Conservation (phyloP, 2,888 invertebrate species). For the Dione juno region DNA sequence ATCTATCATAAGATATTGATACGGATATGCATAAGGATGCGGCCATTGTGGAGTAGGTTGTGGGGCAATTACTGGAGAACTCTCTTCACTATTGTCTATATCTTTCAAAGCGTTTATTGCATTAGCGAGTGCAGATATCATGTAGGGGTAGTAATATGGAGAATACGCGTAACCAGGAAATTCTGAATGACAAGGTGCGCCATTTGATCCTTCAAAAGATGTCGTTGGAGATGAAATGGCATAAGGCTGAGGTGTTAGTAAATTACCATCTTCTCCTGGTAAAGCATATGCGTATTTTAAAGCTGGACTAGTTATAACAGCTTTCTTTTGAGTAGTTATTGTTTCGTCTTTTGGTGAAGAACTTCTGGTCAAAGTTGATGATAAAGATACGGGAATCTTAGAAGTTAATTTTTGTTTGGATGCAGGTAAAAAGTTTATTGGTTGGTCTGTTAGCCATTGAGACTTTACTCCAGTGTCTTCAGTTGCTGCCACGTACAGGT, state of each 20-base stretch:
- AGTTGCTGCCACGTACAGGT: conserved; percentile 75
- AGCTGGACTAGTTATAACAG: conserved; percentile 58
- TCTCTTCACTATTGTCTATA: conserved; percentile 57
- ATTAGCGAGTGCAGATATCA: conserved; percentile 68
- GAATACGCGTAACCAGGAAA: conserved; percentile 57
- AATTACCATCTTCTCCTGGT: conserved; percentile 55
- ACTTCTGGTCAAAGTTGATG: conserved; percentile 49
- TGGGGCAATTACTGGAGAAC: conserved; percentile 49
- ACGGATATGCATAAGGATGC: conserved; percentile 64
- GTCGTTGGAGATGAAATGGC: conserved; percentile 51
- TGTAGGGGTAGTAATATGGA: conserved; percentile 71
- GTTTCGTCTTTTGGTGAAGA: conserved; percentile 57
- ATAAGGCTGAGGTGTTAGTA: conserved; percentile 58
- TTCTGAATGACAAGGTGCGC: conserved; percentile 49
- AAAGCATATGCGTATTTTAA: conserved; percentile 65
- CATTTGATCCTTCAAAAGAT: conserved; percentile 51
- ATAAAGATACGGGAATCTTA: conserved; percentile 50
- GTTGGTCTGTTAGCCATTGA: conserved; percentile 74
- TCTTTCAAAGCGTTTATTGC: conserved; percentile 65
- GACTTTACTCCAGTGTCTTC: conserved; percentile 70
- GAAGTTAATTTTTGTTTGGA: conserved; percentile 52
- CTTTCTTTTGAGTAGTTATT: conserved; percentile 60
- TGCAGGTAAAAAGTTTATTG: conserved; percentile 66
- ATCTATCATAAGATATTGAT: conserved; percentile 71
- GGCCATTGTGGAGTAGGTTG: conserved; percentile 62